phyloP scores from a whole-genome alignment of 2,888 invertebrate species.

The Synanthedon tipuliformis region DNA sequence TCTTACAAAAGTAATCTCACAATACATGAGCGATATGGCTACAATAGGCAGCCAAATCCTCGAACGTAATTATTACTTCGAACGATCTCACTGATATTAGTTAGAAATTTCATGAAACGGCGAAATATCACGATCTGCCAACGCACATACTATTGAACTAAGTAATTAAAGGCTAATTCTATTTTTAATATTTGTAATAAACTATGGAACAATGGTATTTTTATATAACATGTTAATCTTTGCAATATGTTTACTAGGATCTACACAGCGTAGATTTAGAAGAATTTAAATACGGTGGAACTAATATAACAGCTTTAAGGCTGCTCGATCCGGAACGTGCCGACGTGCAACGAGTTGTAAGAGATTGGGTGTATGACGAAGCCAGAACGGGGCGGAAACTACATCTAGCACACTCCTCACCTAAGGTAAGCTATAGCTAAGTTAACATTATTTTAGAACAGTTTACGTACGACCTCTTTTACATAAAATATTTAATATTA shows the following conservation, averaged over 20 bases:
- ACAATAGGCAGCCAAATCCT: background rate
- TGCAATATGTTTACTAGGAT: conserved; percentile 70
- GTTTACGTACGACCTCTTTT: background rate
- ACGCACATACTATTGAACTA: no score
- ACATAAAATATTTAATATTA: background rate
- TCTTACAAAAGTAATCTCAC: no score
- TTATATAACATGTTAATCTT: background rate
- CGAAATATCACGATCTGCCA: no score
- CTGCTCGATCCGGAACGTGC: conserved; percentile 86
- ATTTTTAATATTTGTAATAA: no score
- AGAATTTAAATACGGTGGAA: conserved; percentile 94
- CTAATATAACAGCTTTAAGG: conserved; percentile 94
- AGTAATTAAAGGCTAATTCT: no score
- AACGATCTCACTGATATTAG: no score
- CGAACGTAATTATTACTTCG: no score
- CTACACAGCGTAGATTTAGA: conserved; percentile 91
- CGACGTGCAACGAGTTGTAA: conserved; percentile 81
- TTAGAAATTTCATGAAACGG: no score
- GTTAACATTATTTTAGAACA: background rate
- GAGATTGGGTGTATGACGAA: conserved; percentile 84
- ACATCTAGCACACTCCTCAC: conserved; percentile 68
- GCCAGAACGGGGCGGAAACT: conserved; percentile 74
- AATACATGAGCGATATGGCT: background rate
- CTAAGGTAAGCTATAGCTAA: conserved; percentile 49
- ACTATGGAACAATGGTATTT: no score